Evolutionary conservation across 2,113 vertebrate species (phyloP).

Genomic region (Ameiurus melas): DNA sequence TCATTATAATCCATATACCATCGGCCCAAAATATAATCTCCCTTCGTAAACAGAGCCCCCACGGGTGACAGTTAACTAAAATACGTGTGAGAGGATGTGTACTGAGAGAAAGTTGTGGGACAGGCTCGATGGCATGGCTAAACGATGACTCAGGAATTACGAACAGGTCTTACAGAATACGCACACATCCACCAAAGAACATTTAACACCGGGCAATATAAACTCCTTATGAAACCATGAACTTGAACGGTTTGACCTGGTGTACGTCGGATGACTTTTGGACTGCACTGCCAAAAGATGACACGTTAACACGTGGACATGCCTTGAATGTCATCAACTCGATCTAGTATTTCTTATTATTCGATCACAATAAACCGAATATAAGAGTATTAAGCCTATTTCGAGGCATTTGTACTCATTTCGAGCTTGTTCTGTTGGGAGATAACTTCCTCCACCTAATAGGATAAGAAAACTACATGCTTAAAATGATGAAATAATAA

Average conservation of each 20-base stretch:
- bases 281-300: no score
- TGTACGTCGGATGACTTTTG: neutral
- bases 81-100: neutral
- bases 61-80: neutral
- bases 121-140: conserved; percentile 65
- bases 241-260: neutral
- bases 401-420: no score
- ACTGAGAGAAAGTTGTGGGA: conserved; percentile 53
- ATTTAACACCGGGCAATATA: neutral
- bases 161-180: conserved; percentile 18
- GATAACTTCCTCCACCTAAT: no score
- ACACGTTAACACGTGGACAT: no score
- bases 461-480: no score
- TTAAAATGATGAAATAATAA: no score
- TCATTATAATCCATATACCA: neutral
- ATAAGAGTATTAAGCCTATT: no score
- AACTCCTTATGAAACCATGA: conserved; percentile 33
- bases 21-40: neutral
- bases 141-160: conserved; percentile 63
- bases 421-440: no score
- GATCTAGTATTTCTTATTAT: no score
- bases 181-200: neutral
- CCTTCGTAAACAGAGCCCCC: neutral
- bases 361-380: no score
- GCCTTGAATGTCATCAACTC: no score